phyloP scores from a whole-genome alignment of 2,113 vertebrate species.

The Fulica atra region DNA sequence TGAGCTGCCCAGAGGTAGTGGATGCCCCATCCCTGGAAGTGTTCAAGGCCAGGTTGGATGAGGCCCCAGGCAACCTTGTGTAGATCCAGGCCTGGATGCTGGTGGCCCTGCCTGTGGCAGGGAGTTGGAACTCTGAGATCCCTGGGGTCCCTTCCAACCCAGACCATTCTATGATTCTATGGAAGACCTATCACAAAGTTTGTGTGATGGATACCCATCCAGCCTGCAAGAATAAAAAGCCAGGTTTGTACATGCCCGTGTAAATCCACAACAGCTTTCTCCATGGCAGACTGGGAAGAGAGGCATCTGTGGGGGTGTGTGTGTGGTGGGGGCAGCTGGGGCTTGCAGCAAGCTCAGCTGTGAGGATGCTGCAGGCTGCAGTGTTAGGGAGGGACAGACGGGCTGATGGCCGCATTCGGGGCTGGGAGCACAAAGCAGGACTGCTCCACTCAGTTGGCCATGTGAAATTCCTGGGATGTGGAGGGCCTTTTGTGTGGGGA shows the following conservation, averaged over 20 bases:
- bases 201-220: background rate
- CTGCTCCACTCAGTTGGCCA: constrained; percentile 31
- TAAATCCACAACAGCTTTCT: background rate
- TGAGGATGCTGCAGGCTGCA: background rate
- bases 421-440: constrained; percentile 35
- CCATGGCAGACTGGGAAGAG: rapidly evolving
- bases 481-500: constrained; percentile 63
- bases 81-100: no score
- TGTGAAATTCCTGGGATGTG: constrained; percentile 53
- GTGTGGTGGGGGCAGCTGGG: background rate
- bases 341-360: constrained; percentile 24
- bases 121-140: no score
- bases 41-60: no score
- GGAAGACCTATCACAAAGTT: background rate
- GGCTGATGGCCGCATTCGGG: background rate
- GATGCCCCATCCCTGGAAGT: no score
- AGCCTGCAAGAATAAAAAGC: background rate
- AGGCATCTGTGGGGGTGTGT: background rate
- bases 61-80: no score
- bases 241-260: background rate
- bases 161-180: no score
- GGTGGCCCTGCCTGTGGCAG: no score
- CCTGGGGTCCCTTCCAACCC: no score
- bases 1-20: no score
- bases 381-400: background rate